Evolutionary conservation across 1,140 invertebrate genomes (phyloP), one percentile per base, ranked within the genome.

Genomic region (Zaprionus inermis): DNA sequence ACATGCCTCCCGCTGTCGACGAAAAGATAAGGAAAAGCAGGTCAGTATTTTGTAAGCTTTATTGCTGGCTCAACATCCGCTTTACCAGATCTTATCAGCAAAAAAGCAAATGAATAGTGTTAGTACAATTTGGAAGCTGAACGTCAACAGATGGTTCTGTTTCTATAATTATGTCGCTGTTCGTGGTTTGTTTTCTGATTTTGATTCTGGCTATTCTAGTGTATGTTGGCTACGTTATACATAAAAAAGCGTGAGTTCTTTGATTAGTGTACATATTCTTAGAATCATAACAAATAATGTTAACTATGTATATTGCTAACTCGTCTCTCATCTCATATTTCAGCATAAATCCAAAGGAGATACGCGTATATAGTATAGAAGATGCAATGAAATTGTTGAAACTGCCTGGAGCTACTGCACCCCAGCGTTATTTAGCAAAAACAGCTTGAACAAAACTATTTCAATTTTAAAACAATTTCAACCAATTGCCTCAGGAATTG

Each of bases 1-100:
- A 91, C 32, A 91, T 41, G 3, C 82, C 82, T 38, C 86, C 89
- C 54, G 79, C 79, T 84, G 66, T 60, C 41, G 59, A 46, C 49
- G 12, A 55, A 68, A 63, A 74, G 83, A 90, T 79, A 82, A 80
- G 22, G 58, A 52, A 61, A 79, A 70, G 59, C 46, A 20, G 78
- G 79, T 82, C 72, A 77, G 30, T 65, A 57, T 34, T 78, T 54
- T 20, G 38, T 46, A 67, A 67, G 24, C 14, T 34, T 24, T 70
- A 30, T 46, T 60, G 22, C 16, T 60, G 22, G n/a, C 34, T 55
- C 56, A 56, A 72, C 72, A 76, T 78, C 71, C 67, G 72, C 30
- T 16, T 2, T 56, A 22, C 24, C 38, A 38, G 9, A 68, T 70
- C 67, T 86, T 73, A 88, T 82, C 82, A 67, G 67, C 22, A 16